Evolutionary conservation across 2,113 vertebrate genomes (phyloP).

Genomic region (Vanacampus margaritifer): DNA sequence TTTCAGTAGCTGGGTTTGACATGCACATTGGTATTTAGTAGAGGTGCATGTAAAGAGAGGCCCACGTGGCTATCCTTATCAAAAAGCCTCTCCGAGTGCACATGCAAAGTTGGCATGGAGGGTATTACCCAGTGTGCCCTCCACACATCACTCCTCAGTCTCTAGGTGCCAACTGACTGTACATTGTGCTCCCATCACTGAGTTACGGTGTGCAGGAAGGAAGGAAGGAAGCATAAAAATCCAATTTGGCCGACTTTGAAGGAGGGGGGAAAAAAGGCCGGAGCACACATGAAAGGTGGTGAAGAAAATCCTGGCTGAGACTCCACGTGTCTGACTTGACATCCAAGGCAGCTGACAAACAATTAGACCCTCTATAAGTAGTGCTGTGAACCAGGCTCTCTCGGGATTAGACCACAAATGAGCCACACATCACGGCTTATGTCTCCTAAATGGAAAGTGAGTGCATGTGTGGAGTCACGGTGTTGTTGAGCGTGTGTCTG

Average conservation of each 20-base stretch:
- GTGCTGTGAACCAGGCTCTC: slow-evolving; percentile 54
- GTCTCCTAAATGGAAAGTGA: slow-evolving; percentile 47
- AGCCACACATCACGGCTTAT: slow-evolving; percentile 57
- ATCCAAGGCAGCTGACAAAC: slow-evolving; percentile 64
- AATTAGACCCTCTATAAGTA: slow-evolving; percentile 65
- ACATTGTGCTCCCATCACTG: slow-evolving; percentile 50
- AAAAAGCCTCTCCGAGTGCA: slow-evolving; percentile 32
- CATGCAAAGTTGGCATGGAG: slow-evolving; percentile 48
- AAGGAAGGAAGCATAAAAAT: slow-evolving; percentile 61
- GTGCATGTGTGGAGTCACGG: slow-evolving; percentile 22
- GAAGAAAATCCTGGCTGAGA: slow-evolving; percentile 60
- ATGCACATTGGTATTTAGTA: slow-evolving; percentile 37
- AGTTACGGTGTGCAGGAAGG: slow-evolving; percentile 54
- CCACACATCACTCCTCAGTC: slow-evolving; percentile 37
- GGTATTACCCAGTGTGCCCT: slow-evolving; percentile 42
- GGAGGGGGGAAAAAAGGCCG: slow-evolving; percentile 23
- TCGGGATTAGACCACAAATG: slow-evolving; percentile 64
- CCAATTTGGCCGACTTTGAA: slow-evolving; percentile 62
- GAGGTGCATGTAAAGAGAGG: slow-evolving; percentile 1
- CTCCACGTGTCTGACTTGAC: slow-evolving; percentile 58
- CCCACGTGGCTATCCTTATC: slow-evolving; percentile 11
- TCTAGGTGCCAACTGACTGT: slow-evolving; percentile 55
- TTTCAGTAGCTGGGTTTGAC: slow-evolving; percentile 2
- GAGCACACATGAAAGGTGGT: slow-evolving; percentile 59
- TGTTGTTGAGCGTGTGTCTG: slow-evolving; percentile 34